Evolutionary conservation across 2,888 invertebrate species (phyloP).

Genomic region (Synanthedon formicaeformis): DNA sequence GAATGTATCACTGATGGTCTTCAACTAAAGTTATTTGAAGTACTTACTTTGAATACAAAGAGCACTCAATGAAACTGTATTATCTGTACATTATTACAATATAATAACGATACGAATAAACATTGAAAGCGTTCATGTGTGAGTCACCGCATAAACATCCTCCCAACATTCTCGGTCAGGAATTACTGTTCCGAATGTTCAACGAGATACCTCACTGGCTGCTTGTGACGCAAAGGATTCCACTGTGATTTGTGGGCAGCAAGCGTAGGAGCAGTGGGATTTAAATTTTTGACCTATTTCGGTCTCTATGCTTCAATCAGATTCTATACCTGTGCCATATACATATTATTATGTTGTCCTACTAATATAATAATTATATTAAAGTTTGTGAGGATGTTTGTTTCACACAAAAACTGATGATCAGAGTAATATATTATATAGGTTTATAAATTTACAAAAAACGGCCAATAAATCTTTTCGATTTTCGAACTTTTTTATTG

Average conservation of each 20-base stretch:
- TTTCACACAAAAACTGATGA: no score
- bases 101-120: not conserved
- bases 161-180: not conserved
- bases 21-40: no score
- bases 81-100: not conserved
- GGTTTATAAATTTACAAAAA: not conserved
- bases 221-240: constrained; percentile 1
- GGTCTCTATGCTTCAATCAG: not conserved
- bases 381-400: no score
- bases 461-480: not conserved
- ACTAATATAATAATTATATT: no score
- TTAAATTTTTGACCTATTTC: not conserved
- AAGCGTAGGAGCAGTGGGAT: not conserved
- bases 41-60: no score
- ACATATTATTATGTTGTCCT: no score
- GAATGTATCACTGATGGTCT: no score
- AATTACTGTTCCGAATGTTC: not conserved
- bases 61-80: not conserved
- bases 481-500: not conserved
- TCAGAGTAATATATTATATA: no score
- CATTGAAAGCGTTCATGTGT: not conserved
- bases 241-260: not conserved
- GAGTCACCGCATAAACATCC: not conserved
- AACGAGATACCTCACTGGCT: not conserved
- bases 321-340: no score